Percentiles rank a stretch among this genome's conserved stretches.
These are phyloP conservation scores for Albula goreensis DNA, from an alignment of 2,113 vertebrate genomes.

Conservation along the genomic window DNA sequence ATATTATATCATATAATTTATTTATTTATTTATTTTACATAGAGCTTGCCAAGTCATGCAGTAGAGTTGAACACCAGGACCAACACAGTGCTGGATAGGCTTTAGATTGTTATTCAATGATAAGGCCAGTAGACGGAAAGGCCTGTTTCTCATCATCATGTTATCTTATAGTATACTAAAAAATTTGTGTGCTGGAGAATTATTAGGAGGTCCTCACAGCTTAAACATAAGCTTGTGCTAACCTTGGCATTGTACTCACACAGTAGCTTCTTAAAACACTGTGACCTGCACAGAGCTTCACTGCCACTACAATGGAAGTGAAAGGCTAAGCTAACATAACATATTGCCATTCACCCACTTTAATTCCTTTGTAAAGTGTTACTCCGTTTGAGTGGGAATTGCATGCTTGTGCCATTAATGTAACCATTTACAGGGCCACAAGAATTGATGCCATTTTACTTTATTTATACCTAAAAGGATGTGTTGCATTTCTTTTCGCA, in stretches of 20 bases:
- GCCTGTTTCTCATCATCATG: too few species aligned
- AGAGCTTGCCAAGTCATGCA: too few species aligned
- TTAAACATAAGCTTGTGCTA: slow-evolving; percentile 6
- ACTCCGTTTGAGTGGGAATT: neutral
- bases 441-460: neutral
- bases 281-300: neutral
- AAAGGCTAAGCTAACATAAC: neutral
- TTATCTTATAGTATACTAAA: too few species aligned
- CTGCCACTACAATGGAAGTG: neutral
- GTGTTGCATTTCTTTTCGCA: neutral
- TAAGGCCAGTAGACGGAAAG: too few species aligned
- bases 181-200: neutral
- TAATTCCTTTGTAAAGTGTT: neutral
- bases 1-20: too few species aligned
- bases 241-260: slow-evolving; percentile 1
- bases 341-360: neutral
- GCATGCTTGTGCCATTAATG: neutral
- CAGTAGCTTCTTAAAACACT: neutral
- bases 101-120: too few species aligned
- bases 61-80: too few species aligned
- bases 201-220: neutral
- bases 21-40: too few species aligned
- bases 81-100: too few species aligned
- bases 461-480: neutral
- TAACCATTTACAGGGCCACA: neutral